These are phyloP conservation scores for Caradrina kadenii DNA, from an alignment of 2,888 invertebrate species.

Conservation along the genomic window DNA sequence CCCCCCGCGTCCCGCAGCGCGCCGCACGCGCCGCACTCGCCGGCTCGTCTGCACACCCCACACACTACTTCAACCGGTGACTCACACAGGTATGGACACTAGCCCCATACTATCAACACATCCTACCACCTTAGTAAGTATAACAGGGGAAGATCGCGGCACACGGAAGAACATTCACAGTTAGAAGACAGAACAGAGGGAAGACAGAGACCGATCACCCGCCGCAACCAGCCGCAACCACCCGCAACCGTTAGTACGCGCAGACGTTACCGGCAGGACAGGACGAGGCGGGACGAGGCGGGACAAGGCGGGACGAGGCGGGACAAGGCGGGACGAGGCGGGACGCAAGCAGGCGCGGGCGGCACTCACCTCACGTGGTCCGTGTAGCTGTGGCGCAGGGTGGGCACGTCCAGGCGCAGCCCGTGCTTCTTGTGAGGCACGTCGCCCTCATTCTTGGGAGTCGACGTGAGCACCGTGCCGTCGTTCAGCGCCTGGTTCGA, in stretches of 20 bases:
- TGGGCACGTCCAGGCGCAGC: slow-evolving; percentile 60
- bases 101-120: slow-evolving; percentile 1
- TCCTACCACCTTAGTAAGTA: slow-evolving; percentile 25
- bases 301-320: slow-evolving; percentile 23
- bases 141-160: slow-evolving; percentile 44
- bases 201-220: slow-evolving; percentile 53
- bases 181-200: slow-evolving; percentile 57
- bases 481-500: slow-evolving; percentile 75
- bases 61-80: slow-evolving; percentile 20
- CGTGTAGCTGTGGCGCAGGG: slow-evolving; percentile 82
- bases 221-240: slow-evolving; percentile 52
- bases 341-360: slow-evolving; percentile 23
- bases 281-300: slow-evolving; percentile 19
- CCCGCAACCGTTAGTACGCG: slow-evolving; percentile 70
- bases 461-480: slow-evolving; percentile 73
- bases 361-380: slow-evolving; percentile 77
- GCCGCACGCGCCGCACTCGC: slow-evolving; percentile 50
- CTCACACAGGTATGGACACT: slow-evolving; percentile 15
- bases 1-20: slow-evolving; percentile 23
- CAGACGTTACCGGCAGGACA: slow-evolving; percentile 58
- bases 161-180: slow-evolving; percentile 54
- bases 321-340: too few relatives aligned
- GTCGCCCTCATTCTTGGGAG: slow-evolving; percentile 71
- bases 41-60: slow-evolving; percentile 58
- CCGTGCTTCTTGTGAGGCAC: slow-evolving; percentile 28